Evolutionary conservation across 2,888 invertebrate genomes (phyloP).

Genomic region (Metacarcinus magister): DNA sequence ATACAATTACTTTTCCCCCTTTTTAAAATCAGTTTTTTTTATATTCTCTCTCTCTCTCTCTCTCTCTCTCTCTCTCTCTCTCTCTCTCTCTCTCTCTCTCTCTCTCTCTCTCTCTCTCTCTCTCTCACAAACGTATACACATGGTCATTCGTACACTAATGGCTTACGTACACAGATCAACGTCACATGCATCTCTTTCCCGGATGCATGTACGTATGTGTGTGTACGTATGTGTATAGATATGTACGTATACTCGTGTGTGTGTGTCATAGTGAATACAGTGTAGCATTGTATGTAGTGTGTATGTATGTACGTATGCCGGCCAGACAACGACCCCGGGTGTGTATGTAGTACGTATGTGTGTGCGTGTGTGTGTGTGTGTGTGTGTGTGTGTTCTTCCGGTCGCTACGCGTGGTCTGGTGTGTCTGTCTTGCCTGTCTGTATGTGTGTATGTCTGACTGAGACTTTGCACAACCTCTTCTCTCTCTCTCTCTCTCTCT

Average conservation of each 20-base stretch:
- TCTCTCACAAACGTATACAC: neutral
- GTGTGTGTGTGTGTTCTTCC: neutral
- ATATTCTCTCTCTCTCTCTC: neutral
- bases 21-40: neutral
- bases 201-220: neutral
- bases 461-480: neutral
- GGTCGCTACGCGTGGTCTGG: neutral
- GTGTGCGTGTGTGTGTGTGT: neutral
- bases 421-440: neutral
- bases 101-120: neutral
- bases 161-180: neutral
- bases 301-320: neutral
- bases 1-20: neutral
- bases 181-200: neutral
- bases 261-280: no score
- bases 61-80: neutral
- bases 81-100: neutral
- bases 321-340: no score
- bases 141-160: neutral
- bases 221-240: neutral
- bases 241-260: neutral
- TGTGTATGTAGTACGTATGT: neutral
- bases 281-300: neutral
- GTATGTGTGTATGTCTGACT: neutral
- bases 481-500: conserved; percentile 36